phyloP scores from a whole-genome alignment of 2,888 invertebrate species.

The Dolomedes plantarius region DNA sequence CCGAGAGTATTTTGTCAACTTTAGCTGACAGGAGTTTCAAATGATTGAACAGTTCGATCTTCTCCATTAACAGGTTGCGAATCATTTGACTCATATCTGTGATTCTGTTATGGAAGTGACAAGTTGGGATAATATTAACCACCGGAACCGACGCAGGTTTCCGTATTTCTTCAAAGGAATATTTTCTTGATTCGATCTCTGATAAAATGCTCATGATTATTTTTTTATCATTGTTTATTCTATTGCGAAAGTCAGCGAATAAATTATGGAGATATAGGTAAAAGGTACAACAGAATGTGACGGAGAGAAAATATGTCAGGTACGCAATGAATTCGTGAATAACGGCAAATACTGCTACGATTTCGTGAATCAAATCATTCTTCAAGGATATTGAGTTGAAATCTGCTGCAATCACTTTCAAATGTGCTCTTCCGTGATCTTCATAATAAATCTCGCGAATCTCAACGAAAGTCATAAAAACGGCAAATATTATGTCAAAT shows the following conservation, averaged over 20 bases:
- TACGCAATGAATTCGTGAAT: not conserved
- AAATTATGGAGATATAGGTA: not conserved
- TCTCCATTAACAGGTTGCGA: not conserved
- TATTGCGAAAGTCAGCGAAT: not conserved
- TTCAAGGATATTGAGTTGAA: not conserved
- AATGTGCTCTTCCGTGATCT: not conserved
- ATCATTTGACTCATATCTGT: not conserved
- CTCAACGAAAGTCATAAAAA: not conserved
- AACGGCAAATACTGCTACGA: not conserved
- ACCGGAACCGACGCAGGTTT: not conserved
- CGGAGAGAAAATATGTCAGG: not conserved
- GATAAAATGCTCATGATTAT: not conserved
- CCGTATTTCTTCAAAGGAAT: too few relatives aligned
- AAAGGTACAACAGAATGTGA: not conserved
- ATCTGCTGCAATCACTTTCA: not conserved
- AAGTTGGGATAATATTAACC: not conserved
- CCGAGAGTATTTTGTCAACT: not conserved
- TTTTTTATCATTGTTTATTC: not conserved
- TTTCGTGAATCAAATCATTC: not conserved
- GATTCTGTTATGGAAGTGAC: not conserved
- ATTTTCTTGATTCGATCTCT: not conserved
- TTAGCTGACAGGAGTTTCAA: not conserved
- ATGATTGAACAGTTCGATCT: not conserved
- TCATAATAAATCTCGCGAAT: not conserved
- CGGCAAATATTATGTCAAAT: not conserved